Base-by-base conservation (phyloP, 2,888 invertebrate genomes). In the Synergus gifuensis region DNA sequence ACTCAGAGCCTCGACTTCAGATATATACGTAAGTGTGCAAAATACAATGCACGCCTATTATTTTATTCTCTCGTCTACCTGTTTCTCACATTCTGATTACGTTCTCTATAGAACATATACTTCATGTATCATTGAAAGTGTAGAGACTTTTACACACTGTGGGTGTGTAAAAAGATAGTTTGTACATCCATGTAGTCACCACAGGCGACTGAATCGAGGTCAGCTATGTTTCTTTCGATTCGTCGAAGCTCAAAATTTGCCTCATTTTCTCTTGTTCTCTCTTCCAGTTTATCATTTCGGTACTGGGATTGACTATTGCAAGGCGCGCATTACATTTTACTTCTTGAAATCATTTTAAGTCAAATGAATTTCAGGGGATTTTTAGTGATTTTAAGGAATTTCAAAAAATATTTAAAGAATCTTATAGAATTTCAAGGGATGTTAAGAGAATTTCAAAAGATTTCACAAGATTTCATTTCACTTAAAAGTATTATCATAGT, bases 31-130 rank as follows among this genome's bases (percentile, higher is more conserved):
- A 28, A 76, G 67, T 73, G 46, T 78, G 76, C 67, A 63, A 62
- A 78, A 76, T 7, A 82, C 79, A 79, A 81, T 79, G 73, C 60
- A 46, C 36, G 54, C 60, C 73, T 77, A 42, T 63, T 77, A 66
- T 40, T 14, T 44, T 54, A 58, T 42, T 44, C 54, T 63, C 54
- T 66, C 42, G 54, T 60, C 54, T 8, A 42, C 44, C 46, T 49
- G 49, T 54, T 66, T 60, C 58, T 60, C 67, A 58, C 58, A 42
- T 69, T 69, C n/a, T 44, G 22, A 7, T 62, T 22, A 49, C 36
- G 18, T 66, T 58, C 28, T 58, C 62, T 18, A 79, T 76, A 49
- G 36, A 73, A 36, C 36, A 28, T 49, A 46, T 69, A 69, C 69
- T 69, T 49, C 28, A 46, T 69, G 69, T 16, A 69, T 28, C 28